Conservation (phyloP, 2,113 vertebrate species). For the Xenopus laevis region DNA sequence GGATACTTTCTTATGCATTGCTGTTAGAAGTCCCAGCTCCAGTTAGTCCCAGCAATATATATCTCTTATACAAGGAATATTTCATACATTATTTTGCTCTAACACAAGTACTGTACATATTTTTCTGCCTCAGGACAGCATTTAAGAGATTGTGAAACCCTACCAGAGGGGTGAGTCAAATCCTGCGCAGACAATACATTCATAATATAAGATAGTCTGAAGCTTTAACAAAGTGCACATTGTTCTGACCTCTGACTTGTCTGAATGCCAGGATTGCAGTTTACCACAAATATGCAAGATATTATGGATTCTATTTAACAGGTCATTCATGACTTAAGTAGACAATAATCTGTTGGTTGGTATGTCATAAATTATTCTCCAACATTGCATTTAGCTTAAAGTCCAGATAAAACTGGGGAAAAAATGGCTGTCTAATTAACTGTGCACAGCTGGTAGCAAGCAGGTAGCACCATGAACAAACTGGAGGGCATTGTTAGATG, state of each 20-base stretch:
- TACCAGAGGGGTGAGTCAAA: conserved; percentile 48
- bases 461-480: conserved; percentile 21
- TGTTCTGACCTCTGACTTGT: conserved; percentile 44
- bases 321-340: conserved; percentile 27
- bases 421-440: conserved; percentile 3
- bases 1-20: no score
- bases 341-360: conserved; percentile 31
- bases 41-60: no score
- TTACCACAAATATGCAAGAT: not conserved
- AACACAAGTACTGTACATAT: conserved; percentile 48
- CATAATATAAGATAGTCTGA: conserved; percentile 48
- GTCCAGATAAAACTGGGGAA: conserved; percentile 1
- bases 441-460: conserved; percentile 12
- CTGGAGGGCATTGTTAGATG: conserved; percentile 9
- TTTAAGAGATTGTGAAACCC: conserved; percentile 56
- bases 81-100: not conserved
- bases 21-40: no score
- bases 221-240: conserved; percentile 48
- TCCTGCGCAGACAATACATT: conserved; percentile 49
- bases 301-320: conserved; percentile 7
- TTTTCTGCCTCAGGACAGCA: conserved; percentile 51
- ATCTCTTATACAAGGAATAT: no score
- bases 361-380: conserved; percentile 35
- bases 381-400: conserved; percentile 21
- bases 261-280: conserved; percentile 29